Conservation (phyloP, 2,888 invertebrate species). For the Cremastinae sp. region DNA sequence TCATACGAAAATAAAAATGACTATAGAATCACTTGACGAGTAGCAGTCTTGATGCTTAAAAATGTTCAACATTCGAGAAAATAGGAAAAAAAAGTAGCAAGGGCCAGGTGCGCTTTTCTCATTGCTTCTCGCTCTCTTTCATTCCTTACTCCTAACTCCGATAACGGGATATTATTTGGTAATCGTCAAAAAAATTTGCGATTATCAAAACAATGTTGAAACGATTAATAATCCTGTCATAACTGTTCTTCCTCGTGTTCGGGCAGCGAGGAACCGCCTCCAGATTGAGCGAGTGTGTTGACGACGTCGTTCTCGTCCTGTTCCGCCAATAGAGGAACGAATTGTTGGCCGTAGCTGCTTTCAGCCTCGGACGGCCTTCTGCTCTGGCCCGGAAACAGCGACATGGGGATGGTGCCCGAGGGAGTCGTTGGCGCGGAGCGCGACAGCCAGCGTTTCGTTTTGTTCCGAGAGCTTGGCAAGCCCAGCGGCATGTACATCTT, state of each 20-base stretch:
- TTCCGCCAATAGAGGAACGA: slow-evolving; percentile 76
- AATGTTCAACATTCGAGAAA: slow-evolving; percentile 37
- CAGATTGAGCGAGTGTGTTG: slow-evolving; percentile 64
- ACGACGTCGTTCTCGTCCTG: slow-evolving; percentile 74
- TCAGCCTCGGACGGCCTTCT: slow-evolving; percentile 73
- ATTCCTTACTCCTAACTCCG: slow-evolving; percentile 1
- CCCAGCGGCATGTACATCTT: slow-evolving; percentile 82
- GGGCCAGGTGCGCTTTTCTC: slow-evolving; percentile 28
- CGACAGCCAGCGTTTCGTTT: slow-evolving; percentile 84
- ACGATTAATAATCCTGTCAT: slow-evolving; percentile 61
- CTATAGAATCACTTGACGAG: slow-evolving; percentile 40
- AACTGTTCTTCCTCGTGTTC: slow-evolving; percentile 69
- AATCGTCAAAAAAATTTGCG: slow-evolving; percentile 31
- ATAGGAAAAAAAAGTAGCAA: slow-evolving; percentile 20
- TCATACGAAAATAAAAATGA: slow-evolving; percentile 7
- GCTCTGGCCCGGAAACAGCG: slow-evolving; percentile 83
- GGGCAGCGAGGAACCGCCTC: slow-evolving; percentile 55
- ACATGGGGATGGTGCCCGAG: slow-evolving; percentile 86
- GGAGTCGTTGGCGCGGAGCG: slow-evolving; percentile 92
- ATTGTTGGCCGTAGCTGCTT: slow-evolving; percentile 72
- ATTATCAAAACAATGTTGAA: slow-evolving; percentile 43
- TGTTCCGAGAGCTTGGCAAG: slow-evolving; percentile 71
- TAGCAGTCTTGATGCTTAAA: slow-evolving; percentile 63
- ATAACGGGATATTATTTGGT: slow-evolving; percentile 21
- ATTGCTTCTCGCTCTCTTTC: neutral